Conservation (phyloP, 2,888 invertebrate species). For the Hedya salicella region DNA sequence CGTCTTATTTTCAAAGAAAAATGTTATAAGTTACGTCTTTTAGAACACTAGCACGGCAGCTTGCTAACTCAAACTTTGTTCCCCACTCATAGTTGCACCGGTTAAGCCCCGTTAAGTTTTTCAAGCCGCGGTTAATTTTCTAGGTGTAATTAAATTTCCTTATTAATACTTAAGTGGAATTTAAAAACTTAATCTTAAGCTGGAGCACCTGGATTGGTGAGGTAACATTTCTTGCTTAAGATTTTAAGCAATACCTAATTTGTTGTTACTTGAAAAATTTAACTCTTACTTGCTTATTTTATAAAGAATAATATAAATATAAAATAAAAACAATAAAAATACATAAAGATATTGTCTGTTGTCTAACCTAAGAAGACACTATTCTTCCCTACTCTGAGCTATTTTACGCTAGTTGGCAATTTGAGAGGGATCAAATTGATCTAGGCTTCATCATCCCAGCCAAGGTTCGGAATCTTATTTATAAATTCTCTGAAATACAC, state of each 20-base stretch:
- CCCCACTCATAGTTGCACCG: constrained; percentile 60
- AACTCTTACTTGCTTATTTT: no score
- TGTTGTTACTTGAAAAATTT: not conserved
- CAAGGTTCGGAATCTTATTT: no score
- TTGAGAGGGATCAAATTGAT: no score
- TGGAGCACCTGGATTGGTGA: no score
- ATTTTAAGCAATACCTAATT: not conserved
- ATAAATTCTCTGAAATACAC: no score
- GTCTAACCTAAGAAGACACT: no score
- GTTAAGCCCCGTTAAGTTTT: constrained; percentile 62
- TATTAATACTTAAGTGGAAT: constrained; percentile 45
- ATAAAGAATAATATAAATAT: no score
- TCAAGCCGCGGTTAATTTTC: constrained; percentile 62
- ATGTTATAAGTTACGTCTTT: constrained; percentile 2
- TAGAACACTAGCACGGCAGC: not conserved
- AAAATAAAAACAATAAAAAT: no score
- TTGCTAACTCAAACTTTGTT: constrained; percentile 55
- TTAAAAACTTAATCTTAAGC: constrained; percentile 13
- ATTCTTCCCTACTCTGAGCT: no score
- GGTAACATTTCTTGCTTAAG: constrained; percentile 1
- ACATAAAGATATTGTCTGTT: no score
- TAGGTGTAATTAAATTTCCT: constrained; percentile 55
- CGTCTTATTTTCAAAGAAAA: not conserved
- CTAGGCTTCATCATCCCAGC: no score
- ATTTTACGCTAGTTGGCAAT: no score